phyloP scores from a whole-genome alignment of 2,113 vertebrate species.

The Telmatochromis brichardi region DNA sequence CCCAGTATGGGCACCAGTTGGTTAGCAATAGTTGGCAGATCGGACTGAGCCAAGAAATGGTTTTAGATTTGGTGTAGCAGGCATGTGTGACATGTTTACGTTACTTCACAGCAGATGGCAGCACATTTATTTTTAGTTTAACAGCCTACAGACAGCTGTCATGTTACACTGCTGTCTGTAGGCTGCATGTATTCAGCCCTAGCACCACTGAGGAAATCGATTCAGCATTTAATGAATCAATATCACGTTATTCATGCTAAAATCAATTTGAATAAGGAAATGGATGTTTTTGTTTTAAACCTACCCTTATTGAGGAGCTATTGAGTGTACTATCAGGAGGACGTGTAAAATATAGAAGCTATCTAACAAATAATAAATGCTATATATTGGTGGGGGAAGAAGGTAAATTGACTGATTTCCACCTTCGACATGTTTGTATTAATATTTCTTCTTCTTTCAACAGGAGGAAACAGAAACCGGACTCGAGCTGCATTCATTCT shows the following conservation, averaged over 20 bases:
- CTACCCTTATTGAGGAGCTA: not conserved
- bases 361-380: not conserved
- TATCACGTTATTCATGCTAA: not conserved
- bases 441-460: not conserved
- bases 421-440: not conserved
- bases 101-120: not conserved
- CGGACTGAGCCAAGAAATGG: not conserved
- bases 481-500: rapidly evolving
- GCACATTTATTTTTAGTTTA: not conserved
- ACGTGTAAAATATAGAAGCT: not conserved
- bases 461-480: not conserved
- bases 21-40: not conserved
- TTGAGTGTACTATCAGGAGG: rapidly evolving
- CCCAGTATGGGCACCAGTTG: not conserved
- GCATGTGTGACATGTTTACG: not conserved
- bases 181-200: not conserved
- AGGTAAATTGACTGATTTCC: not conserved
- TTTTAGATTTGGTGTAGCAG: not conserved
- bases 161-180: not conserved
- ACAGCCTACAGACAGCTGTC: not conserved
- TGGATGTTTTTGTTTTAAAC: not conserved
- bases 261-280: not conserved
- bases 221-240: not conserved
- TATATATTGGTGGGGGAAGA: not conserved
- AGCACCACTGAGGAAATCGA: not conserved